Base-by-base conservation (phyloP, 1,140 invertebrate species). In the Scaptomyza graminum region DNA sequence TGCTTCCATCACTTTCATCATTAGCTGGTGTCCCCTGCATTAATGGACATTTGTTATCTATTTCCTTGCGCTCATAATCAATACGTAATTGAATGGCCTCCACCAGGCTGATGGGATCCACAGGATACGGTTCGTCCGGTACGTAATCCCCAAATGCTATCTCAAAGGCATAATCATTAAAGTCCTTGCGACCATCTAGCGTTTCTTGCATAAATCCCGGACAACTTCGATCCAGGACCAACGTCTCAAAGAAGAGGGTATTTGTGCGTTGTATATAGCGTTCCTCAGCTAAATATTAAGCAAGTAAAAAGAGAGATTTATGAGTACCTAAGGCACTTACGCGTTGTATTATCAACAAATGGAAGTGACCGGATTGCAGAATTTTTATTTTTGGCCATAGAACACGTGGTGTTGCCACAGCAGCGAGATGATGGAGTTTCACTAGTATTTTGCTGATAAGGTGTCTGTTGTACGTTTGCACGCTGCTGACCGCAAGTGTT, bases 21-120 rank as follows among this genome's bases (percentile, higher is more conserved):
- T 9, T 13, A n/a, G 3, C 4, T 5, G 3, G 5, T 1, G 16
- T 34, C 2, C 0, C 11, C 1, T 44, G 39, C 39, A 12, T 7
- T 6, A 0, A 0, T 1, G 7, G 64, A 46, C 47, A 57, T 9
- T 37, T 59, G 0, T 68, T 79, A 1, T 49, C 59, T 2, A 79
- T 57, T 22, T 74, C 67, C 0, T 52, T 47, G 0, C 87, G 73
- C 22, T 90, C 89, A 1, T 69, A 44, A 11, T 89, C 89, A 18
- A 90, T 82, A 2, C 89, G 66, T n/a, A 87, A 1, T 7, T 76
- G 63, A 3, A 90, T 57, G 0, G 89, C 89, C 25, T 90, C 89
- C 18, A 90, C n/a, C 54, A 90, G 52, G 6, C 65, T 74, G 0
- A 90, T 87, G 15, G 89, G 89, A 67, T 89, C 89, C 5, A 90